Percentiles rank a stretch among this genome's conserved stretches.
Evolutionary conservation across 2,113 vertebrate species (phyloP).

Genomic region (Octodon degus): DNA sequence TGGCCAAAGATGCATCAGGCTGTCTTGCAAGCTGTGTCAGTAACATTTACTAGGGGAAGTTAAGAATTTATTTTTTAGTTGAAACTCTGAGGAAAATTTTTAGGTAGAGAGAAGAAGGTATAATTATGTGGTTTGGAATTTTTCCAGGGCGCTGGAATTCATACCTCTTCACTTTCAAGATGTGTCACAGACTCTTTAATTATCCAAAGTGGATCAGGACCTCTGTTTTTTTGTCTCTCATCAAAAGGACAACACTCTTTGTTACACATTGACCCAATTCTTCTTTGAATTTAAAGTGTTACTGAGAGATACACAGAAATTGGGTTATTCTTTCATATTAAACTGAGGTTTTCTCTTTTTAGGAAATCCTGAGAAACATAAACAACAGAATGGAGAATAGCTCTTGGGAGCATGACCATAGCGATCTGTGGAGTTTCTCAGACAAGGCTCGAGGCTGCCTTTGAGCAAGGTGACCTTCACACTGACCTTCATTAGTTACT

Average conservation of each 20-base stretch:
- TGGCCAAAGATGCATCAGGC: not conserved
- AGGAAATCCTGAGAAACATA: not conserved
- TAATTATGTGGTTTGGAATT: slow-evolving; percentile 79
- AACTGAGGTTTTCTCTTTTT: not conserved
- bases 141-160: slow-evolving; percentile 73
- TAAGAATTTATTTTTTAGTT: slow-evolving; percentile 73
- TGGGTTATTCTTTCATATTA: not conserved
- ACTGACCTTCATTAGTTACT: not conserved
- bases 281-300: slow-evolving; percentile 44
- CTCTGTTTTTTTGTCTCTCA: slow-evolving; percentile 69
- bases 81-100: slow-evolving; percentile 69
- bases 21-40: not conserved
- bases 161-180: slow-evolving; percentile 76
- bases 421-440: not conserved
- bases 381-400: not conserved
- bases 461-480: not conserved
- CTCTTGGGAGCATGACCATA: not conserved
- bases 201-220: slow-evolving; percentile 65
- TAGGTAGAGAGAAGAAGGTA: slow-evolving; percentile 67
- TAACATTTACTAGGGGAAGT: slow-evolving; percentile 65
- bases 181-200: slow-evolving; percentile 74
- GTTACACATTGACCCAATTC: not conserved
- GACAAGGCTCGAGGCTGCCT: not conserved
- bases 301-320: not conserved
- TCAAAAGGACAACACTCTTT: slow-evolving; percentile 59